Base-by-base conservation (phyloP, 2,888 invertebrate genomes). In the Caenorhabditis plicata region DNA sequence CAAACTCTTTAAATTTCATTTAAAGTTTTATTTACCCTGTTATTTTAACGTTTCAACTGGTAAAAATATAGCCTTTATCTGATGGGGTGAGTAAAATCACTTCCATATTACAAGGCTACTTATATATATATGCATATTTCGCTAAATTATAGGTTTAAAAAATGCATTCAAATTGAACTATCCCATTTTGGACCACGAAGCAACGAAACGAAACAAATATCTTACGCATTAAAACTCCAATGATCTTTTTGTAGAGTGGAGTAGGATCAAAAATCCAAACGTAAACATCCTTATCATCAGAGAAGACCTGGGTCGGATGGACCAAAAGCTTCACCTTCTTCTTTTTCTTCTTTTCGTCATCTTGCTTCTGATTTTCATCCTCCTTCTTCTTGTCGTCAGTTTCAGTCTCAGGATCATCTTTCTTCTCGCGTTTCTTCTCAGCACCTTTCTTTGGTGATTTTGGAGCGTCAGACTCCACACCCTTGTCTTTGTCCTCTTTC, bases 291-390 rank as follows among this genome's bases (percentile, higher is more conserved):
- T 65, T 73, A 19, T 72, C 64, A 83, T 98, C 96, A 3, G 91
- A 87, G 83, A 96, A 96, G 69, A 89, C 83, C 48, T 98, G 98
- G 61, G 92, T 90, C 79, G 91, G 87, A 83, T 95, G 95, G 91
- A 95, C 94, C 82, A 94, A 92, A n/a, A 98, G 85, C 36, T 93
- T 89, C 48, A 96, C 89, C 85, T 92, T 93, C 77, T 78, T 78
- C 63, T 73, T 75, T 47, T 74, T 74, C 61, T 74, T 72, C 27
- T 40, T 40, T 13, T 40, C 40, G 20, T 17, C 22, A 26, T 43
- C 72, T 15, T 71, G 68, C 38, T 72, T 68, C n/a, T 65, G 70
- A 22, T 75, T 65, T 22, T 53, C 54, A 26, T 71, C 66, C 26
- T 72, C 61, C 27, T 69, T 70, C 53, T 74, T 73, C 64, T 71